phyloP scores from a whole-genome alignment of 2,888 invertebrate species.

The Catocala fraxini region DNA sequence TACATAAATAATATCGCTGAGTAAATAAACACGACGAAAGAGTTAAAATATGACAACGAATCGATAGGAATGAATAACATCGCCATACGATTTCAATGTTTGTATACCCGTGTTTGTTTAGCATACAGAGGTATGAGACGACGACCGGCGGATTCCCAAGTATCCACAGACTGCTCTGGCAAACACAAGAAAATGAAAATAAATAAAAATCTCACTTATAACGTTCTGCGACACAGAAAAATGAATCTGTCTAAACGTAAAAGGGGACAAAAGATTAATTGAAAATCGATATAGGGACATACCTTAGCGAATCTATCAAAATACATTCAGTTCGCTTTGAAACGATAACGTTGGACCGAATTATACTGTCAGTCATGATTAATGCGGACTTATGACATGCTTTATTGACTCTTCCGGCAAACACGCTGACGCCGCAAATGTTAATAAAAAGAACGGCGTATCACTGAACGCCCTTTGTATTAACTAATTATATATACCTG shows the following conservation, averaged over 20 bases:
- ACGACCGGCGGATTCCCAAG: conserved; percentile 58
- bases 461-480: conserved; percentile 55
- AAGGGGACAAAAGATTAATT: conserved; percentile 84
- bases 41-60: conserved; percentile 58
- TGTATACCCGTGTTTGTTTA: conserved; percentile 74
- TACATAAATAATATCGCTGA: conserved; percentile 31
- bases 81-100: conserved; percentile 74
- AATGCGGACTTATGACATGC: conserved; percentile 77
- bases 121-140: conserved; percentile 68
- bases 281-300: conserved; percentile 81
- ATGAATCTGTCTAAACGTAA: conserved; percentile 75
- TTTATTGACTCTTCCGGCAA: conserved; percentile 69
- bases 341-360: conserved; percentile 75
- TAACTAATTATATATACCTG: conserved; percentile 42
- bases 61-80: conserved; percentile 74
- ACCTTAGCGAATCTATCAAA: conserved; percentile 82
- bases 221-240: conserved; percentile 66
- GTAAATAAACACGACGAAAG: conserved; percentile 41
- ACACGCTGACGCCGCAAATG: conserved; percentile 58
- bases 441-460: conserved; percentile 59
- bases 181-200: conserved; percentile 71
- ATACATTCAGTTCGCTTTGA: conserved; percentile 79
- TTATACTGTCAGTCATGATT: conserved; percentile 81
- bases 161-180: conserved; percentile 51
- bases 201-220: conserved; percentile 66